These are phyloP conservation scores for Pararge aegeria DNA, from an alignment of 1,140 invertebrate genomes.

Conservation along the genomic window DNA sequence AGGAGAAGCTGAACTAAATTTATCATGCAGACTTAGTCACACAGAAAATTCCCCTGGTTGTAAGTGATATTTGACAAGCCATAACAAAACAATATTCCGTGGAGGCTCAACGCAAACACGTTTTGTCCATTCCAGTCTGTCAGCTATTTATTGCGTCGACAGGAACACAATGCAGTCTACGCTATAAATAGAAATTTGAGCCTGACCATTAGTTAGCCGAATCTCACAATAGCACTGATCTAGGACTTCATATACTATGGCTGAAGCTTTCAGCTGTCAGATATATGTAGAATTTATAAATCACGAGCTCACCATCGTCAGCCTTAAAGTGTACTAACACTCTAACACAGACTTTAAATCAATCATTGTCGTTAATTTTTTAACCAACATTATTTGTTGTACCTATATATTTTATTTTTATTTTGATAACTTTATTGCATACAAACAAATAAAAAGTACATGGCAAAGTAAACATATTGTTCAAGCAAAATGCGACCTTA, in stretches of 20 bases:
- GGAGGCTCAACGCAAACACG: not conserved
- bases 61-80: not conserved
- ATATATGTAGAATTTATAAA: not conserved
- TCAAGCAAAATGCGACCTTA: no score
- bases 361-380: no score
- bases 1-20: no score
- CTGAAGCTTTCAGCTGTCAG: conserved; percentile 1
- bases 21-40: not conserved
- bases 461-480: no score
- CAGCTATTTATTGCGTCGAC: conserved; percentile 7
- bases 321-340: no score
- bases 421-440: no score
- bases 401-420: no score
- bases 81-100: not conserved
- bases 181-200: conserved; percentile 7
- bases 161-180: conserved; percentile 6
- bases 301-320: no score
- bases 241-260: not conserved
- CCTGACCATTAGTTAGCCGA: conserved; percentile 5
- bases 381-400: no score
- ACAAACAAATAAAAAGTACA: no score
- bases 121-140: conserved; percentile 6
- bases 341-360: no score
- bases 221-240: not conserved
- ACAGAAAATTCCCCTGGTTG: not conserved